These are phyloP conservation scores for Xanthorhoe spadicearia DNA, from an alignment of 2,888 invertebrate species.

Conservation along the genomic window DNA sequence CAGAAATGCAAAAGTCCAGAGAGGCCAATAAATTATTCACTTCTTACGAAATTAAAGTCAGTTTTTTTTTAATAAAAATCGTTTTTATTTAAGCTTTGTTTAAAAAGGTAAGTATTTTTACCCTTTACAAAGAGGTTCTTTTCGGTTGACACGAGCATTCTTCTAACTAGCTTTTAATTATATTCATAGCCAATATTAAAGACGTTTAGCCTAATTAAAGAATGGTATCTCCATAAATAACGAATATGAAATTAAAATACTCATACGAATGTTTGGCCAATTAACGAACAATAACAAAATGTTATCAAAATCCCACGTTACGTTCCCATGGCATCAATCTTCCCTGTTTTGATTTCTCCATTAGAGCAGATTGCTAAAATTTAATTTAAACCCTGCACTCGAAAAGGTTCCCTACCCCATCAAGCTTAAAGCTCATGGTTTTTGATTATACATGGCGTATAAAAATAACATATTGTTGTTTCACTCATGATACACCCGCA, in stretches of 20 bases:
- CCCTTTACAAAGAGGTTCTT: too few relatives aligned
- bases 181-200: neutral
- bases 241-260: neutral
- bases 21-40: too few relatives aligned
- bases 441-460: slow-evolving; percentile 36
- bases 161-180: neutral
- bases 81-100: too few relatives aligned
- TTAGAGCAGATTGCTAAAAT: slow-evolving; percentile 70
- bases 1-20: too few relatives aligned
- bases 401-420: slow-evolving; percentile 37
- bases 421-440: slow-evolving; percentile 42
- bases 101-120: too few relatives aligned
- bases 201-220: neutral
- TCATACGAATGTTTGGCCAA: slow-evolving; percentile 10
- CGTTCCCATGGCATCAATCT: slow-evolving; percentile 78
- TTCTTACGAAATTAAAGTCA: too few relatives aligned
- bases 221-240: slow-evolving; percentile 2
- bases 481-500: slow-evolving; percentile 68
- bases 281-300: slow-evolving; percentile 48
- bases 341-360: slow-evolving; percentile 76
- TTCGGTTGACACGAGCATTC: too few relatives aligned
- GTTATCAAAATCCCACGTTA: slow-evolving; percentile 62
- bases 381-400: slow-evolving; percentile 16
- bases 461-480: slow-evolving; percentile 60
- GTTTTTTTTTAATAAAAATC: too few relatives aligned